Percentiles rank a stretch among this genome's conserved stretches.
phyloP scores from a whole-genome alignment of 2,888 invertebrate genomes.

The Drosophila tripunctata region DNA sequence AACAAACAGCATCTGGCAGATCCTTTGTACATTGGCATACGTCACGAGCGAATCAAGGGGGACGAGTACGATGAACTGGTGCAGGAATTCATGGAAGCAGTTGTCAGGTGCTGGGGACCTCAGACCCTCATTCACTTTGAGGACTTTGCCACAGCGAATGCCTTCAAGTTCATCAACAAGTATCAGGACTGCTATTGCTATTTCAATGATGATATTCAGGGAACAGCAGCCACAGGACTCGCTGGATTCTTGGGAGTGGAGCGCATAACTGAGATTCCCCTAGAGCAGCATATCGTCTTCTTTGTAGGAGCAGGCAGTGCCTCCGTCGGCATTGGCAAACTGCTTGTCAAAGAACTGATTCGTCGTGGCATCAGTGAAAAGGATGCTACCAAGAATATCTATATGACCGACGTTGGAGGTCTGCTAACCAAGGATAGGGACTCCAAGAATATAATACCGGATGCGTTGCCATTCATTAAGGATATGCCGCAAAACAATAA shows the following conservation, averaged over 20 bases:
- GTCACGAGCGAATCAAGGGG: slow-evolving; percentile 52
- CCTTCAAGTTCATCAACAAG: slow-evolving; percentile 53
- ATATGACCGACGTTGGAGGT: slow-evolving; percentile 30
- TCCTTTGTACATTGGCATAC: slow-evolving; percentile 59
- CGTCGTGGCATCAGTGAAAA: neutral
- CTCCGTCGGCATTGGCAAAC: slow-evolving; percentile 9
- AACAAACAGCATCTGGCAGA: slow-evolving; percentile 48
- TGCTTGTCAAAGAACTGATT: slow-evolving; percentile 8
- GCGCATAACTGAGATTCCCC: slow-evolving; percentile 37
- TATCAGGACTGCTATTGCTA: slow-evolving; percentile 53
- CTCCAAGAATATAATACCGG: neutral
- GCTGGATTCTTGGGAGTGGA: slow-evolving; percentile 52
- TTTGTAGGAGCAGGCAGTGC: slow-evolving; percentile 53
- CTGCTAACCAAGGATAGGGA: slow-evolving; percentile 18
- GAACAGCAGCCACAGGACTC: slow-evolving; percentile 62
- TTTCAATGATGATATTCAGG: slow-evolving; percentile 67
- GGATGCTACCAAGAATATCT: slow-evolving; percentile 38
- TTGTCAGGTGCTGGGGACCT: slow-evolving; percentile 34
- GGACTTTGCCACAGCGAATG: slow-evolving; percentile 67
- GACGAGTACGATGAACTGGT: slow-evolving; percentile 59
- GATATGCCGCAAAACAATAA: neutral
- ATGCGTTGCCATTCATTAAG: slow-evolving; percentile 7
- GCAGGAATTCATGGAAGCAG: slow-evolving; percentile 50
- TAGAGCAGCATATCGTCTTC: slow-evolving; percentile 51
- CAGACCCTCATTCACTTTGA: slow-evolving; percentile 65